phyloP scores from a whole-genome alignment of 2,888 invertebrate species.

The Bugulina stolonifera region DNA sequence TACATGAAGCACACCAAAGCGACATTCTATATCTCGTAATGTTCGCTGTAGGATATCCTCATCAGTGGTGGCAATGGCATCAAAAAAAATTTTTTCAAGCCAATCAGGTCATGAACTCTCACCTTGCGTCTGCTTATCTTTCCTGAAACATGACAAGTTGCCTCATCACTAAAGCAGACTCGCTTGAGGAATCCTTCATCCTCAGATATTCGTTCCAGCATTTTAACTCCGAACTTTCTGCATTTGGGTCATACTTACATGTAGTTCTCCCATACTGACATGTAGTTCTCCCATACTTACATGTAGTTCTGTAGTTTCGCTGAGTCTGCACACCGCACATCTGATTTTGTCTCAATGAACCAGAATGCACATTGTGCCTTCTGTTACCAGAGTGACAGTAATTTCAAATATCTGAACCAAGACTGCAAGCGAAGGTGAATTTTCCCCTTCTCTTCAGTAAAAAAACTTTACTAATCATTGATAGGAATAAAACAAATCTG shows the following conservation, averaged over 20 bases:
- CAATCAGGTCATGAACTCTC: neutral
- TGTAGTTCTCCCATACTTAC: neutral
- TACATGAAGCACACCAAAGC: too few species aligned
- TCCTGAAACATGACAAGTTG: neutral
- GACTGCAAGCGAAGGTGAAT: neutral
- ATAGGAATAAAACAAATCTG: too few species aligned
- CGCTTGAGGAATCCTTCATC: neutral
- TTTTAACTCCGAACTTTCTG: neutral
- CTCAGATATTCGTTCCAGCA: conserved; percentile 1
- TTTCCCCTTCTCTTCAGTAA: neutral
- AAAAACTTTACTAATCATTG: neutral
- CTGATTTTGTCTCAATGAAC: conserved; percentile 1
- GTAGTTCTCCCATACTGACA: neutral
- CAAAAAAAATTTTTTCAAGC: neutral
- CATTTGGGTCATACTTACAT: too few species aligned
- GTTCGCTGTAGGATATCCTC: too few species aligned
- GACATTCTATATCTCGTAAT: too few species aligned
- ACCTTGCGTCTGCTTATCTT: neutral
- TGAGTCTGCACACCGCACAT: neutral
- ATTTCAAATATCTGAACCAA: neutral
- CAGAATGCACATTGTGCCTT: neutral
- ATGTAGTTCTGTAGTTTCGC: neutral
- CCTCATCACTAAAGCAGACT: conserved; percentile 4
- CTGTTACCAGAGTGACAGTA: neutral
- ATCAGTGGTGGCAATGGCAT: too few species aligned